Base-by-base conservation (phyloP, 2,113 vertebrate species). In the Chionodraco myersi region DNA sequence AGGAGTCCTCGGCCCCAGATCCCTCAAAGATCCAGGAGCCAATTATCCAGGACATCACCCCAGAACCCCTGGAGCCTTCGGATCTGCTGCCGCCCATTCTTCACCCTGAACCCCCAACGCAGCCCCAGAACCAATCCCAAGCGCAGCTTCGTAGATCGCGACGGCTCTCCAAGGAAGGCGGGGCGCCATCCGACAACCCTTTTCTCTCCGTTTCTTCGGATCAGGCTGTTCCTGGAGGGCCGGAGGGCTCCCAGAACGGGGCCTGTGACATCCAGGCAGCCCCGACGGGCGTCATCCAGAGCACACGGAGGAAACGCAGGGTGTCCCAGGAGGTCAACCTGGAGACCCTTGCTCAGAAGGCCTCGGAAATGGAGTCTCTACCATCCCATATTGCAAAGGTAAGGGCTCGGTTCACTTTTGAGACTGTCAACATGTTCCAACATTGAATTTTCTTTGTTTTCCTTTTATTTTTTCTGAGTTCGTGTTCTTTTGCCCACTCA, bases 291-390 rank as follows among this genome's bases (percentile, higher is more conserved):
- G 97, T 99, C 64, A 98, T 99, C 86, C 98, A 99, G 92, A 98
- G 96, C 84, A 97, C 97, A 0, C 92, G 95, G 18, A 92, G 97
- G 85, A 95, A 96, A 63, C 95, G 97, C 11, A 96, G 97, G 84
- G 95, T 94, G 10, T 99, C 97, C 53, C 97, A 98, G 91, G 98
- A 99, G 88, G 97, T 96, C 79, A 99, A 99, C 89, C 92, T 99
- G 90, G 94, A 98, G 88, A 99, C 97, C 14, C 89, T 99, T 62
- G 98, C 98, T 36, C 97, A 99, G 84, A 98, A 99, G 90, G 98
- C 98, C 10, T 97, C 96, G 0, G 97, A 99, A 85, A 95, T 98
- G 95, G 97, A 97, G 90, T 98, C 96, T 1, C 93, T 98, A 57
- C 97, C 95, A 0, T 77, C 92, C 1, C 92, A 91, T 34, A 59